These are phyloP conservation scores for Clangula hyemalis DNA, from an alignment of 2,797 vertebrate genomes.

Conservation along the genomic window DNA sequence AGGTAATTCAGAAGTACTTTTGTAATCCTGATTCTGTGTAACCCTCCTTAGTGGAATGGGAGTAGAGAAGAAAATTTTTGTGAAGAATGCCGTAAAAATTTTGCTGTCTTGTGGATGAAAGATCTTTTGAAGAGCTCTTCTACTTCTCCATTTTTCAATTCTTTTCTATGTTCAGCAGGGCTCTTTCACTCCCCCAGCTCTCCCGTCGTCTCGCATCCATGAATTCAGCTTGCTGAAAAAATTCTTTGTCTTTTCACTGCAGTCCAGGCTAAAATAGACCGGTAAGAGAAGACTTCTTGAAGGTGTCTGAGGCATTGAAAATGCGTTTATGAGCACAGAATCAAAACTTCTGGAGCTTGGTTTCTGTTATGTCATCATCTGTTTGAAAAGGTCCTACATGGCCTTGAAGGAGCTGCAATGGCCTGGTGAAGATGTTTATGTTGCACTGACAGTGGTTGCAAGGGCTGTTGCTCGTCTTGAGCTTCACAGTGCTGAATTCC, in stretches of 20 bases:
- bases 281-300: not conserved
- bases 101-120: not conserved
- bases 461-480: not conserved
- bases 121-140: not conserved
- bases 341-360: not conserved
- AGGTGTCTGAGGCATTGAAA: not conserved
- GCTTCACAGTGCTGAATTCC: fast-evolving
- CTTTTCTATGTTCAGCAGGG: not conserved
- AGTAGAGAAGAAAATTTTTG: not conserved
- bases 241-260: not conserved
- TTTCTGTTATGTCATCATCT: fast-evolving
- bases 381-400: fast-evolving
- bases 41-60: not conserved
- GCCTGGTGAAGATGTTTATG: not conserved
- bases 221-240: not conserved
- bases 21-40: not conserved
- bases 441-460: fast-evolving
- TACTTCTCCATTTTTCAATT: not conserved
- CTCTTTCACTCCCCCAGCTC: not conserved
- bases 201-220: fast-evolving
- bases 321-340: not conserved
- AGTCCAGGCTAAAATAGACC: not conserved
- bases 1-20: not conserved
- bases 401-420: not conserved
- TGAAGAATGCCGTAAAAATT: not conserved